phyloP scores from a whole-genome alignment of 30 jellyfish, hydroid and myxozoan species.

The Aurelia aurita region DNA sequence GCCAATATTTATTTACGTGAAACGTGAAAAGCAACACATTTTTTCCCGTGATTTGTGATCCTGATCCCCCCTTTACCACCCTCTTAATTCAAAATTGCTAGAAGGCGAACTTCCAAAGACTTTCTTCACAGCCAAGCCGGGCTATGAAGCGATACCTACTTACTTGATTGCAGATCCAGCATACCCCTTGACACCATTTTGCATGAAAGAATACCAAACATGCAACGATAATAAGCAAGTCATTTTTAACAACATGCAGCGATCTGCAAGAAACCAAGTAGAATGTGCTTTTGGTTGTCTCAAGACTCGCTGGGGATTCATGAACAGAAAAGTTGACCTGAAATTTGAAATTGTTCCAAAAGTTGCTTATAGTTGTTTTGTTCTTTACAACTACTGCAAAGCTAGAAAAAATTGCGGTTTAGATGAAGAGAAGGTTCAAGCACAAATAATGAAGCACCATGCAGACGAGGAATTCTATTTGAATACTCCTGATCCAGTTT shows the following conservation, averaged over 20 bases:
- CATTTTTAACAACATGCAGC: constrained; percentile 10
- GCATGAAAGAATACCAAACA: no score
- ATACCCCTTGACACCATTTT: no score
- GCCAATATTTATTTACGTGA: no score
- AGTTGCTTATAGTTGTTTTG: constrained; percentile 58
- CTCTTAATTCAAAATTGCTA: neutral
- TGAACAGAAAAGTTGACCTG: no score
- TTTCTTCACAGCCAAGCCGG: neutral
- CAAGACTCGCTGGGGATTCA: constrained; percentile 73
- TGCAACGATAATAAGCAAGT: no score
- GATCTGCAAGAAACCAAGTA: constrained; percentile 29
- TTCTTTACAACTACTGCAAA: constrained; percentile 67
- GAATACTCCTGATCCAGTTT: constrained; percentile 23
- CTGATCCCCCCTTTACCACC: no score
- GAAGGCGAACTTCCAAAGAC: constrained; percentile 15
- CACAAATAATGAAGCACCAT: no score
- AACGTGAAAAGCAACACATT: no score
- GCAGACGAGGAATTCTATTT: constrained; percentile 1
- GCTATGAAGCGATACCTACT: constrained; percentile 11
- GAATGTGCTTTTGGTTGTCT: constrained; percentile 66
- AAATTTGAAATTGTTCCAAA: no score
- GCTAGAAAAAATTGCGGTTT: neutral
- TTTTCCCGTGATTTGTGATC: no score
- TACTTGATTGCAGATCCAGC: no score
- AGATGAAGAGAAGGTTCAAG: constrained; percentile 47